Percentiles rank a stretch among this genome's conserved stretches.
phyloP scores from a whole-genome alignment of 1,140 invertebrate species.

The Ooceraea biroi region DNA sequence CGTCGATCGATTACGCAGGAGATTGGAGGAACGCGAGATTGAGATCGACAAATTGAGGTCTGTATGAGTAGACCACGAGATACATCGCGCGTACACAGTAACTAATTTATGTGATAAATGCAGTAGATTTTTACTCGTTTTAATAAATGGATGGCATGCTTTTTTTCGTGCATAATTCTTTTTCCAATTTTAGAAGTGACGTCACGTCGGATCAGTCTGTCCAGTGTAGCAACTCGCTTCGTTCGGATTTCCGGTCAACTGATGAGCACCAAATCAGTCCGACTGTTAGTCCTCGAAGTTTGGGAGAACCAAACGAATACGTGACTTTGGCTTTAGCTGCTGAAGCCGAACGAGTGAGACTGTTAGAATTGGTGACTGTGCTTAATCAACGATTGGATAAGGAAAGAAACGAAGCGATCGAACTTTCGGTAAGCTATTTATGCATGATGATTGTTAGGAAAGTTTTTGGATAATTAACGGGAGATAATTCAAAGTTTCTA shows the following conservation, averaged over 20 bases:
- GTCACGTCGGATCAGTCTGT: slow-evolving; percentile 12
- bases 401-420: slow-evolving; percentile 82
- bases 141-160: not conserved
- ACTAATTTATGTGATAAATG: not conserved
- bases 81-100: not conserved
- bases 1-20: slow-evolving; percentile 70
- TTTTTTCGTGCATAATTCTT: not conserved
- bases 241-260: not conserved
- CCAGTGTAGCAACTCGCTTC: not conserved
- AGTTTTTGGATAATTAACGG: slow-evolving; percentile 1
- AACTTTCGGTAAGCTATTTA: slow-evolving; percentile 67
- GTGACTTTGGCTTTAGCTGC: slow-evolving; percentile 84
- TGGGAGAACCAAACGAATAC: slow-evolving; percentile 78
- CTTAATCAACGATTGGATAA: slow-evolving; percentile 86
- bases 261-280: slow-evolving; percentile 10
- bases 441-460: not conserved
- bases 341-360: slow-evolving; percentile 86
- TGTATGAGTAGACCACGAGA: not conserved
- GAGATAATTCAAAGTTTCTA: not conserved
- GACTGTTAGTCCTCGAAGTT: slow-evolving; percentile 45
- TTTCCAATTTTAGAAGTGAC: slow-evolving; percentile 36
- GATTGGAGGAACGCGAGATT: slow-evolving; percentile 77
- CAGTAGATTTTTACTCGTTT: not conserved
- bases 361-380: slow-evolving; percentile 86
- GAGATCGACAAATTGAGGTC: slow-evolving; percentile 79